A percentile compares a stretch with the other conserved stretches of the same genome.
Conservation (phyloP, 2,888 invertebrate genomes). For the Anthophora plumipes region DNA sequence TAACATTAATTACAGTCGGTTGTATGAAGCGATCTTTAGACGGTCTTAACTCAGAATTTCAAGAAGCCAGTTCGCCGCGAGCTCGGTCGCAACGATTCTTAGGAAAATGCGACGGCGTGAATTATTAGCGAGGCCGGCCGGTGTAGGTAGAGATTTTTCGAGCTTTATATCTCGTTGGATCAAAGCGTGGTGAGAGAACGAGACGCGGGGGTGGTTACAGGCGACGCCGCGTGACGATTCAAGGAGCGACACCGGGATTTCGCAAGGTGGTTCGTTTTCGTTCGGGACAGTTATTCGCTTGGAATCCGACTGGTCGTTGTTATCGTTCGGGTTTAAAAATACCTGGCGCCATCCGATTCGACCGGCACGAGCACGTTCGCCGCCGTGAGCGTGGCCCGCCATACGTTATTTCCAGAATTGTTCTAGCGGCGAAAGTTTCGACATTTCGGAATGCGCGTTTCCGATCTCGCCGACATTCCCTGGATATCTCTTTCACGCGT, state of each 20-base stretch:
- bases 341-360: constrained; percentile 69
- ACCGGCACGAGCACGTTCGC: constrained; percentile 50
- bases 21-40: neutral
- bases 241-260: constrained; percentile 52
- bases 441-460: constrained; percentile 23
- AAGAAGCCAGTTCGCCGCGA: neutral
- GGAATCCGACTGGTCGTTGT: constrained; percentile 66
- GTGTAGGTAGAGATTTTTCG: constrained; percentile 38
- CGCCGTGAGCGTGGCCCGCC: constrained; percentile 25
- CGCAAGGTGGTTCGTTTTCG: constrained; percentile 64
- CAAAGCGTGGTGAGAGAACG: constrained; percentile 10
- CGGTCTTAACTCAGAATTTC: neutral
- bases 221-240: constrained; percentile 44
- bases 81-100: constrained; percentile 1
- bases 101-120: constrained; percentile 19
- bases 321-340: constrained; percentile 73
- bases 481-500: neutral
- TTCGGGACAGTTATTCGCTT: constrained; percentile 58
- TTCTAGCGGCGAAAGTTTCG: constrained; percentile 56
- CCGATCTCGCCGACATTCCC: constrained; percentile 35
- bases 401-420: constrained; percentile 56
- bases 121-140: constrained; percentile 25
- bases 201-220: constrained; percentile 50
- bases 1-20: neutral
- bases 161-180: neutral